Conservation (phyloP, 2,113 vertebrate genomes). For the Chelonoidis abingdonii region DNA sequence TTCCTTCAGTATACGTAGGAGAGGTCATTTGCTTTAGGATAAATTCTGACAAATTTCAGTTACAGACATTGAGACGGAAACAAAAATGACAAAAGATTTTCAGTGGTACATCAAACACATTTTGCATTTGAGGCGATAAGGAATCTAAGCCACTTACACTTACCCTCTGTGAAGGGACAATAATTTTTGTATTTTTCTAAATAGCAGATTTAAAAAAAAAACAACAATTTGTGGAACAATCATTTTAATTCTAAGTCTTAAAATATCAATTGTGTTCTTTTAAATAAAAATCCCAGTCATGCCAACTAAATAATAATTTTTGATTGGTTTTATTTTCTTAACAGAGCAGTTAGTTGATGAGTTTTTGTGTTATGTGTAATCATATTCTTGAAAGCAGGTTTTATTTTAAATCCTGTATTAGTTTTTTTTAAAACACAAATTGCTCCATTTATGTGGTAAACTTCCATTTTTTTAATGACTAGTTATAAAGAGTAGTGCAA, state of each 20-base stretch:
- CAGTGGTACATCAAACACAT: slow-evolving; percentile 50
- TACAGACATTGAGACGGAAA: slow-evolving; percentile 64
- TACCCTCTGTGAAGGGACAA: slow-evolving; percentile 33
- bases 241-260: slow-evolving; percentile 35
- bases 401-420: slow-evolving; percentile 64
- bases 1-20: slow-evolving; percentile 69
- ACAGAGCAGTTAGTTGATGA: background rate
- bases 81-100: slow-evolving; percentile 72
- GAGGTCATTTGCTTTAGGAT: slow-evolving; percentile 80
- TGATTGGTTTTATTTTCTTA: slow-evolving; percentile 39
- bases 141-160: slow-evolving; percentile 33
- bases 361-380: slow-evolving; percentile 52
- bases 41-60: slow-evolving; percentile 77
- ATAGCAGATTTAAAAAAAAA: slow-evolving; percentile 19
- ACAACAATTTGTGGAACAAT: slow-evolving; percentile 21
- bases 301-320: background rate
- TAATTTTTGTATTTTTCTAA: slow-evolving; percentile 54
- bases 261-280: slow-evolving; percentile 25
- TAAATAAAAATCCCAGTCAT: background rate
- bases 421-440: slow-evolving; percentile 47
- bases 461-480: slow-evolving; percentile 70
- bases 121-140: slow-evolving; percentile 44
- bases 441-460: slow-evolving; percentile 63
- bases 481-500: slow-evolving; percentile 76
- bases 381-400: slow-evolving; percentile 39